These are phyloP conservation scores for Seira ritae DNA, from an alignment of 2,888 invertebrate species.

Conservation along the genomic window DNA sequence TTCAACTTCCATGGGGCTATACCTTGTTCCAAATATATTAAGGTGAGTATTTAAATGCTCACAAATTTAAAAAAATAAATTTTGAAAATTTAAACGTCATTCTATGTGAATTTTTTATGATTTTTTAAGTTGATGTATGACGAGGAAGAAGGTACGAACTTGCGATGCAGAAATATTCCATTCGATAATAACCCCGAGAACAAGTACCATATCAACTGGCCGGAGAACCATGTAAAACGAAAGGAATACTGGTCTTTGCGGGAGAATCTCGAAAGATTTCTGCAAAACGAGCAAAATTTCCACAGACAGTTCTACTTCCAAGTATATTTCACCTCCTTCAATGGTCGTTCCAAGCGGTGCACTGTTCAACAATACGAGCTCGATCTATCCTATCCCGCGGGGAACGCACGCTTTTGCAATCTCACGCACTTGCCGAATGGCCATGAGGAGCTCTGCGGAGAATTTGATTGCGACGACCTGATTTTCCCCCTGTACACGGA, in stretches of 20 bases:
- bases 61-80: neutral
- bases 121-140: constrained; percentile 50
- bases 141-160: constrained; percentile 54
- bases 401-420: constrained; percentile 53
- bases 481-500: constrained; percentile 53
- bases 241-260: constrained; percentile 59
- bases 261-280: constrained; percentile 57
- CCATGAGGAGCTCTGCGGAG: constrained; percentile 47
- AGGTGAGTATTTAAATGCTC: constrained; percentile 34
- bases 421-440: constrained; percentile 13
- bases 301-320: constrained; percentile 63
- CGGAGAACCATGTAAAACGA: constrained; percentile 31
- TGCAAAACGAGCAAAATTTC: constrained; percentile 51
- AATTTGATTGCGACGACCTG: constrained; percentile 53
- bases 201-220: constrained; percentile 63
- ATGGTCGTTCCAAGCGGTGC: constrained; percentile 54
- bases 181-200: constrained; percentile 41
- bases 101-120: neutral
- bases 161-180: constrained; percentile 46
- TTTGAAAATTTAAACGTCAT: neutral
- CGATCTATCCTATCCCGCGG: constrained; percentile 47
- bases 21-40: constrained; percentile 55
- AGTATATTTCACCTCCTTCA: constrained; percentile 55
- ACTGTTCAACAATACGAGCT: constrained; percentile 61
- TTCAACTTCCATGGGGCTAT: constrained; percentile 57